These are phyloP conservation scores for Anarsia innoxiella DNA, from an alignment of 2,888 invertebrate species.

Conservation along the genomic window DNA sequence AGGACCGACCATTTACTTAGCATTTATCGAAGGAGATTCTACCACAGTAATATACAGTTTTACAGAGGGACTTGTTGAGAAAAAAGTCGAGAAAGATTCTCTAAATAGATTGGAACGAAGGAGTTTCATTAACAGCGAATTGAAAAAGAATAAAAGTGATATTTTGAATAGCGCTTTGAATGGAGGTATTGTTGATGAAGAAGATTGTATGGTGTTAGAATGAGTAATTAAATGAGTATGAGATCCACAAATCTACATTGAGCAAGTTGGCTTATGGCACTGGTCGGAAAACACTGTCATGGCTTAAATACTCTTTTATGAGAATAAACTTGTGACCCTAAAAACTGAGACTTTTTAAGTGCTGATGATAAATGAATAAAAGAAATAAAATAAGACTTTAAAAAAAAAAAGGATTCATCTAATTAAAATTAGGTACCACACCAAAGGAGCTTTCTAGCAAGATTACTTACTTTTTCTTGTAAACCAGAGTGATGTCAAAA, in stretches of 20 bases:
- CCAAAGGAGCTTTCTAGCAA: no score
- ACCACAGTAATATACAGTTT: conserved; percentile 64
- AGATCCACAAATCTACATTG: no score
- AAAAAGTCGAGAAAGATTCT: conserved; percentile 36
- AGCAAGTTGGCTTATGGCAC: no score
- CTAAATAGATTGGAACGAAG: conserved; percentile 45
- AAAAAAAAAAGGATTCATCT: no score
- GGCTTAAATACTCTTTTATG: not conserved
- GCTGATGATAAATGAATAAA: no score
- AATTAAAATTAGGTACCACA: no score
- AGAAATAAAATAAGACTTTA: no score
- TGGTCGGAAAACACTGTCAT: no score
- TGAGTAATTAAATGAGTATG: no score
- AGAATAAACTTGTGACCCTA: not conserved
- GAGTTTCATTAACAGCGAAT: conserved; percentile 53
- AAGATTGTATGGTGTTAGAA: conserved; percentile 46
- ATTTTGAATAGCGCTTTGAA: conserved; percentile 56
- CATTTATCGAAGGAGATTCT: conserved; percentile 60
- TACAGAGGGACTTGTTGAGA: conserved; percentile 47
- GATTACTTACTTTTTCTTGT: no score
- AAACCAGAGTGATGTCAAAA: no score
- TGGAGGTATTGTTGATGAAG: conserved; percentile 58
- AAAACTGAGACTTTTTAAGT: no score
- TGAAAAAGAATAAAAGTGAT: conserved; percentile 43
- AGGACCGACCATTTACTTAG: conserved; percentile 53